These are phyloP conservation scores for Phasianus colchicus DNA, from an alignment of 2,113 vertebrate species.

Conservation along the genomic window DNA sequence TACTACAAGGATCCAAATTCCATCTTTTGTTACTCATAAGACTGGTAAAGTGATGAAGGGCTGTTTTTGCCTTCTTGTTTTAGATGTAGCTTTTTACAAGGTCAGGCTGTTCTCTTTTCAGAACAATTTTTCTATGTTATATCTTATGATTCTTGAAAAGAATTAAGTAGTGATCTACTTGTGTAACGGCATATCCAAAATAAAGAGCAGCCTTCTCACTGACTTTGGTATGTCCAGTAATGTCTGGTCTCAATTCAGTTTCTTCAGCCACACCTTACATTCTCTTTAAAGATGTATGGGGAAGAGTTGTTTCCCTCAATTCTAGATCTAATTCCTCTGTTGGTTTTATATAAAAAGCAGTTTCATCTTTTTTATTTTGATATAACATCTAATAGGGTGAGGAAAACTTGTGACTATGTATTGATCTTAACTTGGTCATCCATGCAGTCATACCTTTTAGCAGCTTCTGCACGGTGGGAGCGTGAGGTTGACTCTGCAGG, in stretches of 20 bases:
- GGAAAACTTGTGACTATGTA: not conserved
- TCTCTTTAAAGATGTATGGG: not conserved
- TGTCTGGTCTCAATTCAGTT: not conserved
- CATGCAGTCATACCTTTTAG: not conserved
- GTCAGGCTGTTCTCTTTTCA: not conserved
- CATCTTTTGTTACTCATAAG: not conserved
- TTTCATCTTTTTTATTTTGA: not conserved
- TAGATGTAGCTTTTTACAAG: rapidly evolving
- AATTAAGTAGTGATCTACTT: not conserved
- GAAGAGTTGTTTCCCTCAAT: not conserved
- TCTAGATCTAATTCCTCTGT: not conserved
- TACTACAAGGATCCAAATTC: not conserved
- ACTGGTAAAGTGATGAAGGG: not conserved
- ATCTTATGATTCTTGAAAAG: not conserved
- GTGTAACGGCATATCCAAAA: not conserved
- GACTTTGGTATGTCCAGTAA: not conserved
- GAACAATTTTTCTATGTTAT: not conserved
- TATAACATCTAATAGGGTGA: not conserved
- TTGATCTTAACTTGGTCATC: not conserved
- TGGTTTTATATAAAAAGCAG: not conserved
- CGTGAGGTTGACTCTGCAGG: rapidly evolving
- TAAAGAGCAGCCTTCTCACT: not conserved
- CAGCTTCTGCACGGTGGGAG: not conserved
- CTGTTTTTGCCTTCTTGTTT: not conserved
- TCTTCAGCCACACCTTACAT: not conserved